Evolutionary conservation across 2,797 vertebrate species (phyloP), one percentile per base, ranked within the genome.

Genomic region (Lophotriccus pileatus): DNA sequence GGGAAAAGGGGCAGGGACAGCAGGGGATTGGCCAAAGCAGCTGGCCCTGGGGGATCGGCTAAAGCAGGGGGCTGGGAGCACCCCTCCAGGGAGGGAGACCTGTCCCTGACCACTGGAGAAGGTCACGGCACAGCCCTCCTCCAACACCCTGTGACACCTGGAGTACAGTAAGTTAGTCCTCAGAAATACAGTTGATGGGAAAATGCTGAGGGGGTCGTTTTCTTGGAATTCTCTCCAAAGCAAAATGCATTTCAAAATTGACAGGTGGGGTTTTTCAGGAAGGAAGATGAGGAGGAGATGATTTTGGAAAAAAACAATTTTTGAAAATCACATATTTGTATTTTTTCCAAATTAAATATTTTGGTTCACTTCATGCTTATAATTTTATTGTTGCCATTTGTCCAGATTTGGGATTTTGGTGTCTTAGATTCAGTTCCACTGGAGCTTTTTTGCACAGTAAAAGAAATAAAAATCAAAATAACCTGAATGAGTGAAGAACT

Each of bases 181-280:
- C 18, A 14, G 58, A 82, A 79, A 8, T n/a, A 36, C 12, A 79
- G 3, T 44, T 37, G 15, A 36, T 8, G 0, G 0, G 30, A 27
- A 50, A 75, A 67, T 2, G 3, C 32, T 9, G 12, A 72, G 8
- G 20, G 20, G 49, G 10, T 37, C 0, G 1, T 72, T 58, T 70
- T 23, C 32, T 5, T 87, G 49, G 47, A 83, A 53, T 70, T 30
- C 15, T 43, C 7, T 23, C 22, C 28, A 39, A 53, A 75, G 22
- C 12, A 75, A 82, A 91, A 74, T 25, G 2, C 4, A 39, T 50
- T 52, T 72, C 25, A 84, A 58, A 72, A 16, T 27, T 73, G 36
- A 37, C 53, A 59, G 34, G 17, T 16, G 27, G 30, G 20, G 24
- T 23, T 41, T 32, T 36, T 25, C 9, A 36, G 19, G 7, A 64